phyloP scores from a whole-genome alignment of 2,113 vertebrate species.

The Neofelis nebulosa region DNA sequence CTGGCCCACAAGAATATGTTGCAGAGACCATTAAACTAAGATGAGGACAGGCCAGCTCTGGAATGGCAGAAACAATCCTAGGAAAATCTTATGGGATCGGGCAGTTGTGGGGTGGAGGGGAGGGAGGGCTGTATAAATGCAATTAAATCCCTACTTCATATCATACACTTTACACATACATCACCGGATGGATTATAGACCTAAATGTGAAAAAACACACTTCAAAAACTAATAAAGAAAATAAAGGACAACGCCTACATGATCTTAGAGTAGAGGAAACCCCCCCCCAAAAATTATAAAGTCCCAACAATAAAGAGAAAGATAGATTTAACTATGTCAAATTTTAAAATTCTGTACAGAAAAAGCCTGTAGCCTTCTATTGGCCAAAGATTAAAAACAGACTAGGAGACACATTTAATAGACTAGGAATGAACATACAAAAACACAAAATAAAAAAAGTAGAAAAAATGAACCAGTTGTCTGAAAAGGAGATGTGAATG shows the following conservation, averaged over 20 bases:
- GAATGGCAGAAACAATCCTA: neutral
- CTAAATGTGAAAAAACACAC: neutral
- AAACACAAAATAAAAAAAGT: conserved; percentile 27
- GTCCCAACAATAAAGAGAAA: neutral
- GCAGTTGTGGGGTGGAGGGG: accelerated
- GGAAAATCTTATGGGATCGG: neutral
- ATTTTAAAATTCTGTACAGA: neutral
- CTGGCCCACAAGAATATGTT: neutral
- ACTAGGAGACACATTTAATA: neutral
- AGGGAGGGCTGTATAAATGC: neutral
- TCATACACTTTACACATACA: neutral
- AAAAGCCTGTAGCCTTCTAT: neutral
- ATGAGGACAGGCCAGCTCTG: neutral
- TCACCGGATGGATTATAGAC: neutral
- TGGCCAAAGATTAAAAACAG: conserved; percentile 2
- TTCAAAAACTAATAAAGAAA: neutral
- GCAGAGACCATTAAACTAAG: neutral
- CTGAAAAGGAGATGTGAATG: neutral
- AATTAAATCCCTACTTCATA: neutral
- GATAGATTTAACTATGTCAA: neutral
- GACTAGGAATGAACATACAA: neutral
- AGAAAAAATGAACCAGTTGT: neutral
- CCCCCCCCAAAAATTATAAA: too few relatives aligned
- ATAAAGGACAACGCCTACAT: neutral
- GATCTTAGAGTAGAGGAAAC: neutral